Evolutionary conservation across 2,797 vertebrate species (phyloP).

Genomic region (Helarctos malayanus): DNA sequence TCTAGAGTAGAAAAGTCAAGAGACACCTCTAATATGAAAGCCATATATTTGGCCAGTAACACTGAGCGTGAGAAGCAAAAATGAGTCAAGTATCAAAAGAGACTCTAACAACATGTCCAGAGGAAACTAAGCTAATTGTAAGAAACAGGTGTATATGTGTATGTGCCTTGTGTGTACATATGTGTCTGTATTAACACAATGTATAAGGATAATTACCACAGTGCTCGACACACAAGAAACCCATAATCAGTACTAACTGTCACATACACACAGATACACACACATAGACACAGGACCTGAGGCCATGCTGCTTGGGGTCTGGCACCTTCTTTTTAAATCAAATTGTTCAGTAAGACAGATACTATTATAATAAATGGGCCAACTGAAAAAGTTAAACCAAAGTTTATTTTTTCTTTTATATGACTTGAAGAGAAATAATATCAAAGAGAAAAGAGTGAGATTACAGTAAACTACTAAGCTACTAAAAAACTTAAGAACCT

Average conservation of each 20-base stretch:
- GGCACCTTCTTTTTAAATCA: neutral
- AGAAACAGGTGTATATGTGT: too few relatives aligned
- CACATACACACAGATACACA: neutral
- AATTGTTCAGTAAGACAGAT: neutral
- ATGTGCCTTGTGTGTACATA: neutral
- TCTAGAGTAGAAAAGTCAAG: conserved; percentile 45
- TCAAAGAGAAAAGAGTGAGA: neutral
- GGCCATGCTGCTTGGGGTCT: neutral
- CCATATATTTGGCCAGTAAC: neutral
- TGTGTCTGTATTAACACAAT: too few relatives aligned
- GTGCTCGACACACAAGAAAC: neutral
- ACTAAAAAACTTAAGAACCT: neutral
- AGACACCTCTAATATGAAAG: neutral
- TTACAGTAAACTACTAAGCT: neutral
- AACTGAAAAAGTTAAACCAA: neutral
- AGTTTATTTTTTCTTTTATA: neutral
- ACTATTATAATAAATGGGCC: neutral
- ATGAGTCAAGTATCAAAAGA: neutral
- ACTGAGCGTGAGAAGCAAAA: neutral
- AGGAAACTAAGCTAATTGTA: neutral
- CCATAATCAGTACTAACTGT: neutral
- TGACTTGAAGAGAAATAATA: neutral
- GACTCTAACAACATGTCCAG: too few relatives aligned
- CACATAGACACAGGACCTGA: neutral
- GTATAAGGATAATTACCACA: neutral